Base-by-base conservation (phyloP, 2,797 vertebrate genomes). In the Silurus lanzhouensis region DNA sequence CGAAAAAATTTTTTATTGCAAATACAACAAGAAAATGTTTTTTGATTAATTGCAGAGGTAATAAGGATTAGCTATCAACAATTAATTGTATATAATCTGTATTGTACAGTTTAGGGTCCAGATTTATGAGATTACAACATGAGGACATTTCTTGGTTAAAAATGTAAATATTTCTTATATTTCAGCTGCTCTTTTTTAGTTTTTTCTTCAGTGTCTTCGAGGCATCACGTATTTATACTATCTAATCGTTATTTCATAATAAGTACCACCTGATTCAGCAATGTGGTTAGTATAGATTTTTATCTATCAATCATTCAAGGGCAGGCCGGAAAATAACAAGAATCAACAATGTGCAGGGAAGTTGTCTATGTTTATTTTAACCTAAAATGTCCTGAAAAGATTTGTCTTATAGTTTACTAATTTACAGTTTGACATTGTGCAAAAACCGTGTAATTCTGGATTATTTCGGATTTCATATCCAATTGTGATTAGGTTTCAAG, bases 241-340 rank as follows among this genome's bases (percentile, higher is more conserved):
- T 38, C 15, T n/a, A 44, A 79, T 79, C 31, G 3, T 44, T 79
- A 22, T 79, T 78, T 78, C 20, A n/a, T 79, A 44, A 44, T 61
- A 27, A 20, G 17, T 27, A 12, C 3, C 6, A 1, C 52, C 25
- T 57, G 14, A 58, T 57, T 38, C 31, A 58, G 74, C 58, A 8
- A 76, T 57, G 57, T 20, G 58, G 52, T 76, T 76, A 57, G 25
- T 31, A 58, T 77, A 55, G 55, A 58, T 38, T 58, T 58, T 17
- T 31, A 5, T 38, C 2, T 10, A 38, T 77, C 12, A 58, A 38
- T 77, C 12, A 58, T 58, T 25, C 17, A 38, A 20, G 55, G 17
- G 55, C 74, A 76, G 31, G n/a, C n/a, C 27, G 74, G 74, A 25
- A 31, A 12, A 31, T 48, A 55, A 75, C 25, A 55, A 19, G 17